These are phyloP conservation scores for Microctonus brassicae DNA, from an alignment of 2,888 invertebrate genomes.

Conservation along the genomic window DNA sequence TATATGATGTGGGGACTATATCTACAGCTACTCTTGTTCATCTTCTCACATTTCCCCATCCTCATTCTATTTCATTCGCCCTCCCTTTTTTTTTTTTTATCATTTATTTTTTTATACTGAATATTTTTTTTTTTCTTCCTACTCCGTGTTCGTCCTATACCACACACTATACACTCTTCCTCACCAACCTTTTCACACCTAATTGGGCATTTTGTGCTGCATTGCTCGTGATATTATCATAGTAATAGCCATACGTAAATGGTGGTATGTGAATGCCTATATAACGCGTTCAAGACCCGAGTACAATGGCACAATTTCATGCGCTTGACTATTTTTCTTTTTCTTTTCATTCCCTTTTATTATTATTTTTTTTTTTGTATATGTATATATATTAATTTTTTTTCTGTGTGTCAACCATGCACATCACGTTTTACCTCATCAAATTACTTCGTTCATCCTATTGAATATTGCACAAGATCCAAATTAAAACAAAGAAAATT, in stretches of 20 bases:
- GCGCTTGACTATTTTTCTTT: conserved; percentile 37
- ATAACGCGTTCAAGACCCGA: conserved; percentile 29
- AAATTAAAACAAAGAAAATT: too few relatives aligned
- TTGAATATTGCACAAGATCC: not conserved
- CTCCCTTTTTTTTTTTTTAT: conserved; percentile 20
- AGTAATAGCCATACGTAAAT: conserved; percentile 55
- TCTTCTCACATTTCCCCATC: not conserved
- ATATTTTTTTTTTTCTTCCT: not conserved
- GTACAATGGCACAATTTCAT: conserved; percentile 57
- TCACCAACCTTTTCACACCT: conserved; percentile 56
- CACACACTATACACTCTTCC: conserved; percentile 20
- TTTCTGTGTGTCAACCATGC: not conserved
- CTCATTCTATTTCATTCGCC: not conserved
- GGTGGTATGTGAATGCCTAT: conserved; percentile 44
- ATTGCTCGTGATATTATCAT: conserved; percentile 61
- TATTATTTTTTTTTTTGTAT: conserved; percentile 3
- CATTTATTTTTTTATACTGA: conserved; percentile 28
- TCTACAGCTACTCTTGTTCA: not conserved
- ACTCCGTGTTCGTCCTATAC: not conserved
- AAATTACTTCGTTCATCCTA: not conserved
- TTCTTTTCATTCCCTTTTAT: too few relatives aligned
- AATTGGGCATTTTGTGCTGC: conserved; percentile 63
- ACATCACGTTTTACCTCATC: not conserved
- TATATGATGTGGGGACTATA: not conserved
- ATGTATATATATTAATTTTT: not conserved